Evolutionary conservation across 1,140 invertebrate species (phyloP).

Genomic region (Diorhabda sublineata): DNA sequence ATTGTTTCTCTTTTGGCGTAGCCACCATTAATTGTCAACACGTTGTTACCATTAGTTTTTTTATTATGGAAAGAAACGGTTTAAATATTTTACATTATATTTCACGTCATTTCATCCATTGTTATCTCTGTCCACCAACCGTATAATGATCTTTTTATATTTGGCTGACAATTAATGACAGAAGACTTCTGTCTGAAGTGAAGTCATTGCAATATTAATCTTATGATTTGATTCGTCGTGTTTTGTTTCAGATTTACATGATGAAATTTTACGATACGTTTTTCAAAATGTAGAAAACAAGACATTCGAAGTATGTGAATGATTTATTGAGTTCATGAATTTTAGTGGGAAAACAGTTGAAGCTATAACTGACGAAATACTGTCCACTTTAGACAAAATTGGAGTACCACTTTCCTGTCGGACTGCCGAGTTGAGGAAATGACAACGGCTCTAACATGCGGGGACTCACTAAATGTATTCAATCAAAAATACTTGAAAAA

Average conservation of each 20-base stretch:
- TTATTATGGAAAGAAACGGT: not conserved
- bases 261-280: not conserved
- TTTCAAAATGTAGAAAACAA: not conserved
- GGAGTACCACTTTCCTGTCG: not conserved
- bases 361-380: not conserved
- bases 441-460: not conserved
- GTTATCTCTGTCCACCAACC: too few species aligned
- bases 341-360: not conserved
- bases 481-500: conserved; percentile 1
- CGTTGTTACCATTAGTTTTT: not conserved
- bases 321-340: too few species aligned
- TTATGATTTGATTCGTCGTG: not conserved
- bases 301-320: not conserved
- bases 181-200: not conserved
- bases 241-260: not conserved
- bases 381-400: not conserved
- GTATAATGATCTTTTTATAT: too few species aligned
- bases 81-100: not conserved
- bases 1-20: too few species aligned
- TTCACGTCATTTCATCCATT: not conserved
- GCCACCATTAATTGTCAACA: not conserved
- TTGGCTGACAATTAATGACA: too few species aligned
- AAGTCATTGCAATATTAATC: not conserved
- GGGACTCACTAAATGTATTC: not conserved
- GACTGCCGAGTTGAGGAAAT: not conserved